These are phyloP conservation scores for Callosobruchus maculatus DNA, from an alignment of 2,888 invertebrate species.

Conservation along the genomic window DNA sequence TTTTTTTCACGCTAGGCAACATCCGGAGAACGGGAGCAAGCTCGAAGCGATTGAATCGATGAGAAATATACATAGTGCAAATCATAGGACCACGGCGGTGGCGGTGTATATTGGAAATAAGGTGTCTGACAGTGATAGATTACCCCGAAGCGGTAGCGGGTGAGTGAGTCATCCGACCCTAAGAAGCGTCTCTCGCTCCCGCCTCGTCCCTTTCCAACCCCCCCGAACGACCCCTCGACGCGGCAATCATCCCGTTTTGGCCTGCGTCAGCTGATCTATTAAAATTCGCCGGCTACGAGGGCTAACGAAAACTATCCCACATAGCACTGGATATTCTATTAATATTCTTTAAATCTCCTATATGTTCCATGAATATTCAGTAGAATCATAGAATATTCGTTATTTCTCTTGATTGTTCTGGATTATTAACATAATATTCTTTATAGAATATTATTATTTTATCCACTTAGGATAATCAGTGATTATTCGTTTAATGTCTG, in stretches of 20 bases:
- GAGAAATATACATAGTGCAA: slow-evolving; percentile 49
- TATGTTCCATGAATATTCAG: too few relatives aligned
- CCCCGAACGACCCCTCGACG: neutral
- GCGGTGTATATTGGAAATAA: slow-evolving; percentile 50
- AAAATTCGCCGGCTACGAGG: neutral
- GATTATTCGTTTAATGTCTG: too few relatives aligned
- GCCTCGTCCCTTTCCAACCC: neutral
- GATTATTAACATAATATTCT: too few relatives aligned
- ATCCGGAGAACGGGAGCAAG: neutral
- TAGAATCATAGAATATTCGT: too few relatives aligned
- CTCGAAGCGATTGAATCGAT: slow-evolving; percentile 34
- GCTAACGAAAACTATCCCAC: neutral
- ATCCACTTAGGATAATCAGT: too few relatives aligned
- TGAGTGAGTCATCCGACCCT: slow-evolving; percentile 46
- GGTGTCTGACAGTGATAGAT: slow-evolving; percentile 50
- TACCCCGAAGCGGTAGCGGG: slow-evolving; percentile 23
- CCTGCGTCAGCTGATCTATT: neutral
- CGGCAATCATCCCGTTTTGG: neutral
- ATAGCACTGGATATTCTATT: too few relatives aligned
- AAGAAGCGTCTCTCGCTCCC: slow-evolving; percentile 12
- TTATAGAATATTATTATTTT: too few relatives aligned
- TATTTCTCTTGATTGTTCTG: too few relatives aligned
- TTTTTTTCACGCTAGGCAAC: neutral
- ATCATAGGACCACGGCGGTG: slow-evolving; percentile 44
- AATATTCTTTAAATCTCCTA: too few relatives aligned